A percentile compares a stretch with the other conserved stretches of the same genome.
Conservation (phyloP, 2,797 vertebrate species). For the Pangasius djambal region DNA sequence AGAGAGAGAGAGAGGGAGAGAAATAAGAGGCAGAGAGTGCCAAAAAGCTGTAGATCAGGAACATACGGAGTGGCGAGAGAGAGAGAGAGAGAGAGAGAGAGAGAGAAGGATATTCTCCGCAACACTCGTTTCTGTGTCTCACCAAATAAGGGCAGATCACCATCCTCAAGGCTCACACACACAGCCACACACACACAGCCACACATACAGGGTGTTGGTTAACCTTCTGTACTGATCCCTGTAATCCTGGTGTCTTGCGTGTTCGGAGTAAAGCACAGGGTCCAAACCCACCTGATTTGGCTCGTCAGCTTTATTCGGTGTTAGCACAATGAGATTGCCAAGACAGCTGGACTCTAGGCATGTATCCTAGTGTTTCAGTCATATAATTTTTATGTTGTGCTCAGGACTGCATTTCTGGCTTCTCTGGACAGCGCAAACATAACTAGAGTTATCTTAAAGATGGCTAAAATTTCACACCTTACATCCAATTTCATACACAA, state of each 20-base stretch:
- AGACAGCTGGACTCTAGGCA: not conserved
- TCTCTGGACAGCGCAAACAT: not conserved
- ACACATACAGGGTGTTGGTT: not conserved
- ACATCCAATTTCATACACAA: not conserved
- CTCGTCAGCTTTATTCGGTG: not conserved
- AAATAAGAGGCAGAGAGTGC: not conserved
- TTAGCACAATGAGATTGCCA: not conserved
- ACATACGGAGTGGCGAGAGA: not conserved
- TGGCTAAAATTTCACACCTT: not conserved
- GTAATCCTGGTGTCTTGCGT: conserved; percentile 13
- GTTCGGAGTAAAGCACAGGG: not conserved
- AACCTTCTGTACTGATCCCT: conserved; percentile 9
- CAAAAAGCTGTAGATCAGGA: not conserved
- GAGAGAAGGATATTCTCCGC: conserved; percentile 72
- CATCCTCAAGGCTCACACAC: conserved; percentile 47
- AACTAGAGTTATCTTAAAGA: not conserved
- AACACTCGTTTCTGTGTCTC: conserved; percentile 70
- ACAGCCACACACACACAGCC: not conserved
- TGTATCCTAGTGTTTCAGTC: not conserved
- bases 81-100: conserved; percentile 66
- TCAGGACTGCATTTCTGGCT: not conserved
- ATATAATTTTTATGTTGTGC: not conserved
- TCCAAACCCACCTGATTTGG: not conserved
- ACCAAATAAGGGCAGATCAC: conserved; percentile 81
- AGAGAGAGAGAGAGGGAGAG: not conserved